Evolutionary conservation across 1,140 invertebrate genomes (phyloP), one percentile per base, ranked within the genome.

Genomic region (Ips nitidus): DNA sequence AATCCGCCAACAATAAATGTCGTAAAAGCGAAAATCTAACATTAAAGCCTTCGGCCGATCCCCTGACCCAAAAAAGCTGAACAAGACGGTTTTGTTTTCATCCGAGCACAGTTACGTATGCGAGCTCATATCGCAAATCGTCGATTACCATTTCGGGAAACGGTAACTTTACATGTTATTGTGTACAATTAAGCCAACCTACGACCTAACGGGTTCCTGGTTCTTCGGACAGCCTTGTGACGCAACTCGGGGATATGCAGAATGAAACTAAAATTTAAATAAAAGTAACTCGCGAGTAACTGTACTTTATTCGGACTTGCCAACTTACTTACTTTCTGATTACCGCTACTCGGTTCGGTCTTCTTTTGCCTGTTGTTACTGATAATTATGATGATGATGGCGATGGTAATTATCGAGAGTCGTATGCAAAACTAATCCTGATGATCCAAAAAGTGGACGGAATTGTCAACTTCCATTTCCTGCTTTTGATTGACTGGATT

Each of bases 251-350:
- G 69, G 69, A 70, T 70, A 66, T 70, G 69, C 69, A 70, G 56
- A 70, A 70, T 52, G 69, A 70, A 70, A 70, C 69, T 62, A 70
- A 70, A 70, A 70, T 70, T 70, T 70, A 66, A 70, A 70, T 70
- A 70, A 70, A 70, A 70, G 69, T 70, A 70, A 64, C 69, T 69
- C 42, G 61, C 50, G 52, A 4, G 41, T 66, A 66, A 70, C 69
- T 60, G 69, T 65, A 66, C 56, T 69, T 62, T 63, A 63, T 69
- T 69, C 67, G 59, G 59, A 62, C 59, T 69, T 63, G 66, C 66
- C 50, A 68, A 61, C 53, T 69, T 66, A 61, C 53, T 70, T 70
- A 70, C 69, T 70, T 66, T 70, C 62, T 55, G 61, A 65, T 65
- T 70, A 52, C 69, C 69, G 69, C 65, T 70, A 70, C 41, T 39